Percentiles rank a stretch among this genome's conserved stretches.
Evolutionary conservation across 2,797 vertebrate species (phyloP).

Genomic region (Hypotaenidia philippensis): DNA sequence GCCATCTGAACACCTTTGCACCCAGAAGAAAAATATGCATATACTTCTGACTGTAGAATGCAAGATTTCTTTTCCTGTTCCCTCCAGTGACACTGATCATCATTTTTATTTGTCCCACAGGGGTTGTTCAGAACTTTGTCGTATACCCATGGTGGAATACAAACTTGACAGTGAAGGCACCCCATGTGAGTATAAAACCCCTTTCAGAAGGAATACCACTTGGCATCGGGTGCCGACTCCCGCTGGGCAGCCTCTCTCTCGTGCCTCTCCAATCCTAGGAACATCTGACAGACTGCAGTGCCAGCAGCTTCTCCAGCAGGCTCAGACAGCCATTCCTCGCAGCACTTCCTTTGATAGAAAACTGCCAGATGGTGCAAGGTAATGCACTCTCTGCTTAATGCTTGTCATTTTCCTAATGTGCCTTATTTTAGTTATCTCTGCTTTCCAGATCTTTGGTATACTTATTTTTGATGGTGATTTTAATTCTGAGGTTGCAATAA

Average conservation of each 20-base stretch:
- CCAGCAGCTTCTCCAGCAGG: slow-evolving; percentile 92
- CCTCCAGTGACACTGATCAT: background rate
- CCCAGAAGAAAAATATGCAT: background rate
- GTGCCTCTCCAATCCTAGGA: slow-evolving; percentile 91
- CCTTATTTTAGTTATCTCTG: background rate
- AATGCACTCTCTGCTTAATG: slow-evolving; percentile 14
- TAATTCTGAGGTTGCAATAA: background rate
- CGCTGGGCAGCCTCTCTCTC: slow-evolving; percentile 86
- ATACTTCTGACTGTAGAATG: background rate
- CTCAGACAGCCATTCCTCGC: slow-evolving; percentile 89
- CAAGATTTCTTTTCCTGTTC: background rate
- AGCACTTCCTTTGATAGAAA: slow-evolving; percentile 97
- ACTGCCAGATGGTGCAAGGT: slow-evolving; percentile 93
- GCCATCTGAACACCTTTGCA: background rate
- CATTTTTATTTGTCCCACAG: slow-evolving; percentile 72
- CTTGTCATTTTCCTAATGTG: background rate
- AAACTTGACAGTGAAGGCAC: slow-evolving; percentile 97
- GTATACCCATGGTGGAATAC: slow-evolving; percentile 98
- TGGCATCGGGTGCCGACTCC: slow-evolving; percentile 94
- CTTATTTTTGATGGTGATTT: background rate
- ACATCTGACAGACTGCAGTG: slow-evolving; percentile 89
- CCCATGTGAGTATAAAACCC: slow-evolving; percentile 98
- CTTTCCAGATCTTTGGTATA: background rate
- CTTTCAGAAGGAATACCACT: slow-evolving; percentile 95
- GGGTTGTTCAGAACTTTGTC: slow-evolving; percentile 97